Conservation (phyloP, 2,888 invertebrate genomes). For the Seladonia tumulorum region DNA sequence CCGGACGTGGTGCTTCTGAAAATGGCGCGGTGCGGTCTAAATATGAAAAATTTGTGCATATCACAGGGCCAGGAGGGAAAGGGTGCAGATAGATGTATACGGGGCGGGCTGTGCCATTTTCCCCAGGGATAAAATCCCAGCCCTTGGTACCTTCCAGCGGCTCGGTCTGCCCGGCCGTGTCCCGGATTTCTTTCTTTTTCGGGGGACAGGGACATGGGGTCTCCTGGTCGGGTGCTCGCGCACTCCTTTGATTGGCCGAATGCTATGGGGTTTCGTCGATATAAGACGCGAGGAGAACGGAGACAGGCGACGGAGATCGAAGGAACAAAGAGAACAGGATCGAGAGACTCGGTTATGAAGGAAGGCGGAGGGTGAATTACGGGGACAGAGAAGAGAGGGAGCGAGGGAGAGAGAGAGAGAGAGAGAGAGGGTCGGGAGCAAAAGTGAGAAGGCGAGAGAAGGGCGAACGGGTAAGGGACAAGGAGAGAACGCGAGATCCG, state of each 20-base stretch:
- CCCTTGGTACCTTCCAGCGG: slow-evolving; percentile 61
- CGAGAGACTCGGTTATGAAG: slow-evolving; percentile 49
- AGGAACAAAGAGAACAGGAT: slow-evolving; percentile 26
- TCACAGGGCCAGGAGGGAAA: background rate
- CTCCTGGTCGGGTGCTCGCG: slow-evolving; percentile 59
- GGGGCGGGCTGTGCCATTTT: slow-evolving; percentile 22
- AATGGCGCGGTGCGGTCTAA: background rate
- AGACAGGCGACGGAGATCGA: slow-evolving; percentile 36
- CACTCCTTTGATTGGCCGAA: slow-evolving; percentile 81
- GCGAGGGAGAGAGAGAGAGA: slow-evolving; percentile 25
- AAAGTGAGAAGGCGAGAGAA: slow-evolving; percentile 36
- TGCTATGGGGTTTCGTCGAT: slow-evolving; percentile 76
- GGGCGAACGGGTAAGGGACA: slow-evolving; percentile 2
- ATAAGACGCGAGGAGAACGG: slow-evolving; percentile 65
- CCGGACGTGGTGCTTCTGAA: background rate
- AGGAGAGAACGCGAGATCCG: background rate
- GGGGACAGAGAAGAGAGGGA: slow-evolving; percentile 32
- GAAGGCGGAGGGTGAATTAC: slow-evolving; percentile 61
- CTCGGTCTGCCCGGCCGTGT: slow-evolving; percentile 59
- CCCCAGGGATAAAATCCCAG: slow-evolving; percentile 59
- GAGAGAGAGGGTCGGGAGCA: slow-evolving; percentile 24
- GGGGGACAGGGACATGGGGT: slow-evolving; percentile 54
- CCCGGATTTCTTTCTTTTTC: slow-evolving; percentile 64
- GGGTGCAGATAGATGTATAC: background rate
- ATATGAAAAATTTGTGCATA: background rate